Evolutionary conservation across 2,888 invertebrate species (phyloP).

Genomic region (Drosophila borborema): DNA sequence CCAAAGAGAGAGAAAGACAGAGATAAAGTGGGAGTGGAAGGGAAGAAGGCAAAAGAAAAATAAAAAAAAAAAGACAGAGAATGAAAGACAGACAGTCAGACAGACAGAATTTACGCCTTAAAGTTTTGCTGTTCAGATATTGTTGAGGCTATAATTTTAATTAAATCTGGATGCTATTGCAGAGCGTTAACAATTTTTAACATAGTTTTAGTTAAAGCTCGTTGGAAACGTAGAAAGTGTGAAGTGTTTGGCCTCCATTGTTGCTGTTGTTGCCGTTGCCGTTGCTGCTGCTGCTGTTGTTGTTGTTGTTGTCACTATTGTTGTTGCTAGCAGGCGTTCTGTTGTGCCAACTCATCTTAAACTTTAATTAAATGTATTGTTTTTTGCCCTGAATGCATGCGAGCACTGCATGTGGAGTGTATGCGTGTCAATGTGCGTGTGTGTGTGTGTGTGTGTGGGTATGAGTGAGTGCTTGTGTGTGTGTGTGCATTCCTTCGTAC

Average conservation of each 20-base stretch:
- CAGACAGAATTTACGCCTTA: constrained; percentile 69
- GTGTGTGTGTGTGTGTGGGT: constrained; percentile 11
- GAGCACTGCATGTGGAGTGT: constrained; percentile 16
- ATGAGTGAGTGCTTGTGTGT: constrained; percentile 17
- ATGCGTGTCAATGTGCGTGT: constrained; percentile 1
- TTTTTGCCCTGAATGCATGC: constrained; percentile 48
- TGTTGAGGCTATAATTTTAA: constrained; percentile 76
- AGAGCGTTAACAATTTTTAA: constrained; percentile 66
- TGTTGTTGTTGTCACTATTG: constrained; percentile 9
- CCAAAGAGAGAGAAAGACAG: not conserved
- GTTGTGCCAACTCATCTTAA: constrained; percentile 74
- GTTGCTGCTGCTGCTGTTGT: not conserved
- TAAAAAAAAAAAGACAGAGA: constrained; percentile 3
- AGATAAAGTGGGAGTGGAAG: not conserved
- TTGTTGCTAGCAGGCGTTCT: constrained; percentile 25
- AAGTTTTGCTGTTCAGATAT: constrained; percentile 68
- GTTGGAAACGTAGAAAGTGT: constrained; percentile 29
- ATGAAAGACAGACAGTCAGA: constrained; percentile 26
- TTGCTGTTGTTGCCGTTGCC: not conserved
- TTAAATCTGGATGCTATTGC: constrained; percentile 63
- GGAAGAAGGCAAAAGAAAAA: not conserved
- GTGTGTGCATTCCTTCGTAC: constrained; percentile 51
- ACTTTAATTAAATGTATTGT: constrained; percentile 80
- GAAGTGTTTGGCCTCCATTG: constrained; percentile 38
- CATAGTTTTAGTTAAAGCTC: constrained; percentile 59